Evolutionary conservation across 2,888 invertebrate genomes (phyloP), one percentile per base, ranked within the genome.

Genomic region (Chouioia cunea): DNA sequence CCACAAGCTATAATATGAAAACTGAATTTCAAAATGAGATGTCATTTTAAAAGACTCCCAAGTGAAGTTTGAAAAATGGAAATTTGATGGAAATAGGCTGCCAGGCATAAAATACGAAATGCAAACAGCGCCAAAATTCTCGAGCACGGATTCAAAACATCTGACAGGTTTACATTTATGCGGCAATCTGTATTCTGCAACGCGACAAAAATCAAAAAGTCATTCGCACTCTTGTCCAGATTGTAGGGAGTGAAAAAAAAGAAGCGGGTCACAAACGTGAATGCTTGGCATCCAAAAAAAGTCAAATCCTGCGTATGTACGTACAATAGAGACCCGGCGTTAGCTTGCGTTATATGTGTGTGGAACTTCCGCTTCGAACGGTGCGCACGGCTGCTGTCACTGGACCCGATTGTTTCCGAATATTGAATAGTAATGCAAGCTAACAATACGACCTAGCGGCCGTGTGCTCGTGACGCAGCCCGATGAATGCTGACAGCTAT

Each of bases 361-460:
- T 23, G 12, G 15, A 18, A 54, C 60, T 62, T 68, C 62, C 57
- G 62, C 18, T 63, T 58, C 44, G 46, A 56, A 58, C 58, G 27
- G 52, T 27, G 52, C 43, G 47, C 43, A 36, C 6, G 18, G 54
- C 16, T 23, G 47, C 67, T 69, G 50, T 69, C 72, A 71, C 69
- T 63, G 74, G 66, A 71, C 60, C 69, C 62, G 75, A 65, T 64
- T 75, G 74, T 75, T 75, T 65, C 73, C 75, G 75, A 76, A 76
- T 77, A 75, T 77, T 71, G 76, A 79, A 77, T 76, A 76, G 75
- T 75, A 75, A 78, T 73, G 73, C 64, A 73, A 70, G 68, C 72
- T 74, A 76, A 78, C 77, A 79, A 78, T 79, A 74, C 36, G 36
- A 36, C 10, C 36, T 10, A 36, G 36, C 36, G 4, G 36, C 4